Conservation (phyloP, 2,797 vertebrate genomes). For the Serranus cabrilla region DNA sequence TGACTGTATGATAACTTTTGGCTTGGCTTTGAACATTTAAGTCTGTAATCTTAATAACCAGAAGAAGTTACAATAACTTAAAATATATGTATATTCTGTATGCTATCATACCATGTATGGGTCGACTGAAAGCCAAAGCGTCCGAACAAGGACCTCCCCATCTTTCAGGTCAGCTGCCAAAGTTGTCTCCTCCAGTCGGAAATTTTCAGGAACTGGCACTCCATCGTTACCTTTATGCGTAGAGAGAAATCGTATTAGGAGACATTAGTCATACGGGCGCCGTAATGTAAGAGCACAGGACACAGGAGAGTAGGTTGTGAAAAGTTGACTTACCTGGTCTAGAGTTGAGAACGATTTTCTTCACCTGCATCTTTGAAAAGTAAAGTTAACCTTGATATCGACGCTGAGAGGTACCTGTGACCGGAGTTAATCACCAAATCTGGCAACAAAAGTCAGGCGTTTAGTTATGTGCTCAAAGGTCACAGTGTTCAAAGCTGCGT, state of each 20-base stretch:
- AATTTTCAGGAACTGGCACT: conserved; percentile 90
- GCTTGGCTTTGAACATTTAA: background rate
- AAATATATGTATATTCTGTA: background rate
- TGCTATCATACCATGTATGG: conserved; percentile 92
- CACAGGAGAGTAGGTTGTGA: background rate
- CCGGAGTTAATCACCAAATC: background rate
- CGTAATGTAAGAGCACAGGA: background rate
- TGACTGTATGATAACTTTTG: background rate
- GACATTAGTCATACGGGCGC: background rate
- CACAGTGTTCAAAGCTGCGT: background rate
- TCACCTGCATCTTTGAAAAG: conserved; percentile 66
- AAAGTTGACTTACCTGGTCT: conserved; percentile 78
- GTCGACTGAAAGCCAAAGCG: conserved; percentile 95
- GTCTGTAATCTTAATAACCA: background rate
- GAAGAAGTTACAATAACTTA: background rate
- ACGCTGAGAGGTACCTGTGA: background rate
- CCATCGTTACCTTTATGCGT: conserved; percentile 86
- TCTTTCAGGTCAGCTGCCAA: conserved; percentile 81
- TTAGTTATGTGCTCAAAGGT: background rate
- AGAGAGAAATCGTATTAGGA: background rate
- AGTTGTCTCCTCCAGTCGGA: conserved; percentile 86
- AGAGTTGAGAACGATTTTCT: conserved; percentile 81
- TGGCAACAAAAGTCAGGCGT: conserved; percentile 5
- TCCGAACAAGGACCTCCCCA: conserved; percentile 90
- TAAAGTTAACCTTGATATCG: background rate